Percentiles rank a stretch among this genome's conserved stretches.
These are phyloP conservation scores for Ormyrus labotus DNA, from an alignment of 2,888 invertebrate species.

Conservation along the genomic window DNA sequence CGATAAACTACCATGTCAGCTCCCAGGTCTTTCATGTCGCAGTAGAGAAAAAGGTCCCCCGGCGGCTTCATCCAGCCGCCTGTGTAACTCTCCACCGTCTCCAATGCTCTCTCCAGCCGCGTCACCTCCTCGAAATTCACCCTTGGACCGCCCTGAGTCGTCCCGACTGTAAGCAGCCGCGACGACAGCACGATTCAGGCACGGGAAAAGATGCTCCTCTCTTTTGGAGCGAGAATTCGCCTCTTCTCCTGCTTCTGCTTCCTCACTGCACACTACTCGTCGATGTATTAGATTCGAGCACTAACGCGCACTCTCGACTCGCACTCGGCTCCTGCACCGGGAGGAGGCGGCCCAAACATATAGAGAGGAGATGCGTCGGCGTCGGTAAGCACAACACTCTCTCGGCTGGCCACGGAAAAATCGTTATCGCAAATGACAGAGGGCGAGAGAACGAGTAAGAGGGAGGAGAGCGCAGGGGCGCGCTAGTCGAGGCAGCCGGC, in stretches of 20 bases:
- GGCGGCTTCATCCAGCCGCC: slow-evolving; percentile 81
- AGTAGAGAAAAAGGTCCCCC: slow-evolving; percentile 83
- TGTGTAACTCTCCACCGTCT: slow-evolving; percentile 75
- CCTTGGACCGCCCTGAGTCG: slow-evolving; percentile 63
- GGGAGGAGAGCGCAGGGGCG: slow-evolving; percentile 50
- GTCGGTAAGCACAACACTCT: slow-evolving; percentile 9
- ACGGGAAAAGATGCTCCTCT: slow-evolving; percentile 23
- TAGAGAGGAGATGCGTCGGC: slow-evolving; percentile 8
- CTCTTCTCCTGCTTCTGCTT: too few relatives aligned
- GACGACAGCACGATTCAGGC: slow-evolving; percentile 49
- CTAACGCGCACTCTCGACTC: neutral
- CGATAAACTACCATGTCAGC: slow-evolving; percentile 83
- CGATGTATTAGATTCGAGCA: too few relatives aligned
- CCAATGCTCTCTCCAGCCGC: slow-evolving; percentile 70
- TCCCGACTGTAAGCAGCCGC: slow-evolving; percentile 52
- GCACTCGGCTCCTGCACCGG: slow-evolving; percentile 3
- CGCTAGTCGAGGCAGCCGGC: slow-evolving; percentile 60
- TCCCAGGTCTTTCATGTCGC: slow-evolving; percentile 88
- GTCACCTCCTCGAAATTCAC: slow-evolving; percentile 70
- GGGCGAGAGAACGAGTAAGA: slow-evolving; percentile 6
- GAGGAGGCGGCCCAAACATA: slow-evolving; percentile 37
- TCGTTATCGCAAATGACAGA: slow-evolving; percentile 51
- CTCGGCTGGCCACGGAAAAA: slow-evolving; percentile 44
- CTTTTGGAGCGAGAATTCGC: neutral
- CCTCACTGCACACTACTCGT: too few relatives aligned